These are phyloP conservation scores for Myzus persicae DNA, from an alignment of 1,140 invertebrate species.

Conservation along the genomic window DNA sequence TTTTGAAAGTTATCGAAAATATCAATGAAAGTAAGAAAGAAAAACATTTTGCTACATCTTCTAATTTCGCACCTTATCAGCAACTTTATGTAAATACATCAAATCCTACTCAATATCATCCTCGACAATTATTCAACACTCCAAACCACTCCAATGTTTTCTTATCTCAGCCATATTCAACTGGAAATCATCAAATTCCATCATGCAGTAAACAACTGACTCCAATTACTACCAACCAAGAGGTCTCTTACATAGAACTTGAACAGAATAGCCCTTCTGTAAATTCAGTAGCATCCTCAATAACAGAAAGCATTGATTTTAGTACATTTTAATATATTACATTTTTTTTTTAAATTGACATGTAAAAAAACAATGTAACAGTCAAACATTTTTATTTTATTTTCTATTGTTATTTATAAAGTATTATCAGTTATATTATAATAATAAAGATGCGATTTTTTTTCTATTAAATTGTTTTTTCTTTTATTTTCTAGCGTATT, in stretches of 20 bases:
- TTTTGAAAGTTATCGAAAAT: constrained; percentile 44
- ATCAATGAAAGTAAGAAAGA: constrained; percentile 44
- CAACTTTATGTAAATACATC: constrained; percentile 49
- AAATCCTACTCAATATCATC: constrained; percentile 35
- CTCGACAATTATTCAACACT: constrained; percentile 44
- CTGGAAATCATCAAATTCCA: constrained; percentile 42
- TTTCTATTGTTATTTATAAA: constrained; percentile 23
- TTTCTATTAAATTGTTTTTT: constrained; percentile 39
- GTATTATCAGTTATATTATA: constrained; percentile 19
- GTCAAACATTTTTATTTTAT: constrained; percentile 21
- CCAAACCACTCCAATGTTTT: constrained; percentile 36
- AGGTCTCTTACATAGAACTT: constrained; percentile 18
- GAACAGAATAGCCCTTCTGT: constrained; percentile 38
- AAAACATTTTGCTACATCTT: constrained; percentile 4
- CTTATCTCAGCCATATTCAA: constrained; percentile 45
- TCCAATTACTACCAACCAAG: background rate
- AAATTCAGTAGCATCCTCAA: constrained; percentile 39
- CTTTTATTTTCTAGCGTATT: constrained; percentile 35
- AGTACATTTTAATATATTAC: constrained; percentile 1
- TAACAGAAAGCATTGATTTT: constrained; percentile 6
- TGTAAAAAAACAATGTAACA: constrained; percentile 19
- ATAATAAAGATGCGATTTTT: constrained; percentile 46
- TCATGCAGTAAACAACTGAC: constrained; percentile 38
- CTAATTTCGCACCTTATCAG: constrained; percentile 24
- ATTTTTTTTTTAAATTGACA: constrained; percentile 18